A percentile compares a stretch with the other conserved stretches of the same genome.
Evolutionary conservation across 2,797 vertebrate species (phyloP).

Genomic region (Pipistrellus pipistrellus): DNA sequence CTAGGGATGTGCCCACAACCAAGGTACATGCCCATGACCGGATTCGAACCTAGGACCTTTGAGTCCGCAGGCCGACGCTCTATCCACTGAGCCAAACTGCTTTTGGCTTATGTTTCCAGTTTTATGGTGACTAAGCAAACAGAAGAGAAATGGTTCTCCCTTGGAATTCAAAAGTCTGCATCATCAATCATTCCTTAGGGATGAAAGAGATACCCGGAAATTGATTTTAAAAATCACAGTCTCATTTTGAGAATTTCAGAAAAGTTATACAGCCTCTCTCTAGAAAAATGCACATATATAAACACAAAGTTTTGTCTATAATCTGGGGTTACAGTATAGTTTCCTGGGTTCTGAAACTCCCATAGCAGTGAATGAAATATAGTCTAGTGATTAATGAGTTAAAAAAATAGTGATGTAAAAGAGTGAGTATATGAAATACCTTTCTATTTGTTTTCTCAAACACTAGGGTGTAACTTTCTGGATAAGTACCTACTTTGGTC

Average conservation of each 20-base stretch:
- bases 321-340: neutral
- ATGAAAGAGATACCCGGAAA: neutral
- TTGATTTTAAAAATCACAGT: neutral
- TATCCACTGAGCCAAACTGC: too few relatives aligned
- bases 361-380: neutral
- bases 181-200: neutral
- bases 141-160: neutral
- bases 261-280: neutral
- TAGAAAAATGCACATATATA: neutral
- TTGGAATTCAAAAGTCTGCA: neutral
- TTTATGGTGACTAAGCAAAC: neutral
- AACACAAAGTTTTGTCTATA: neutral
- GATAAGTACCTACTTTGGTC: neutral
- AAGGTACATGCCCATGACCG: too few relatives aligned
- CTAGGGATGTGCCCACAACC: too few relatives aligned
- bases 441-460: conserved; percentile 37
- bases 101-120: neutral
- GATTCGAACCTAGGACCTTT: too few relatives aligned
- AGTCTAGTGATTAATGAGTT: neutral
- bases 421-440: neutral
- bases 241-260: neutral
- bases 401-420: conserved; percentile 21
- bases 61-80: too few relatives aligned
- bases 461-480: neutral
- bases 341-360: conserved; percentile 1